phyloP scores from a whole-genome alignment of 2,888 invertebrate species.

The Tillus elongatus region DNA sequence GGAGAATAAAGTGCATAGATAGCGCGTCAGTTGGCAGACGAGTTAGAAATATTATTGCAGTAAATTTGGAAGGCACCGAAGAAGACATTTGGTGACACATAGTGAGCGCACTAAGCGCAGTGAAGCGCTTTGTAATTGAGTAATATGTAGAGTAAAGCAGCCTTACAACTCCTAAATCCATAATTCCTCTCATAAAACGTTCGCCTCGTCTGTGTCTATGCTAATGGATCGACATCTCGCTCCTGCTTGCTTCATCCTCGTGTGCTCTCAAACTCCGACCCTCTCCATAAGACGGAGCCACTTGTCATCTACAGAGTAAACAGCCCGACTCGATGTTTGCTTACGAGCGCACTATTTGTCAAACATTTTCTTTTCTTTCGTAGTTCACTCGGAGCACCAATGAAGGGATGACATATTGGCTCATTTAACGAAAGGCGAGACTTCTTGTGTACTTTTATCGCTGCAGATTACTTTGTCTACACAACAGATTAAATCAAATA shows the following conservation, averaged over 20 bases:
- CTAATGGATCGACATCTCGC: slow-evolving; percentile 31
- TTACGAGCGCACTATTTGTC: slow-evolving; percentile 41
- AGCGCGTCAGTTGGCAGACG: no score
- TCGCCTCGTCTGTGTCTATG: slow-evolving; percentile 28
- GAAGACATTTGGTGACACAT: no score
- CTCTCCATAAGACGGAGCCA: slow-evolving; percentile 32
- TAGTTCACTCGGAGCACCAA: slow-evolving; percentile 30
- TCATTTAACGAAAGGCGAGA: slow-evolving; percentile 37
- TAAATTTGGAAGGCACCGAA: no score
- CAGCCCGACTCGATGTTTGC: slow-evolving; percentile 39
- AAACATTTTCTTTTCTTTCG: slow-evolving; percentile 42
- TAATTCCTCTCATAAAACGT: slow-evolving; percentile 28
- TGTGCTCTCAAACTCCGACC: slow-evolving; percentile 17
- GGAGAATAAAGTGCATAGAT: no score
- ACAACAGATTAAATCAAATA: slow-evolving; percentile 44
- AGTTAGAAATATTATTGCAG: no score
- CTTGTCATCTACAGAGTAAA: slow-evolving; percentile 40
- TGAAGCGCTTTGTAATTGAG: slow-evolving; percentile 22
- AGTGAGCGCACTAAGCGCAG: no score
- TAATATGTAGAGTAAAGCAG: slow-evolving; percentile 22
- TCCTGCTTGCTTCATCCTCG: no score
- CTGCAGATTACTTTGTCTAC: slow-evolving; percentile 42
- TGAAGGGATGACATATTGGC: slow-evolving; percentile 36
- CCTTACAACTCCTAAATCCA: slow-evolving; percentile 26
- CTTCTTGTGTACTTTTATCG: slow-evolving; percentile 42